These are phyloP conservation scores for Drosophila melanosoma DNA, from an alignment of 2,888 invertebrate species.

Conservation along the genomic window DNA sequence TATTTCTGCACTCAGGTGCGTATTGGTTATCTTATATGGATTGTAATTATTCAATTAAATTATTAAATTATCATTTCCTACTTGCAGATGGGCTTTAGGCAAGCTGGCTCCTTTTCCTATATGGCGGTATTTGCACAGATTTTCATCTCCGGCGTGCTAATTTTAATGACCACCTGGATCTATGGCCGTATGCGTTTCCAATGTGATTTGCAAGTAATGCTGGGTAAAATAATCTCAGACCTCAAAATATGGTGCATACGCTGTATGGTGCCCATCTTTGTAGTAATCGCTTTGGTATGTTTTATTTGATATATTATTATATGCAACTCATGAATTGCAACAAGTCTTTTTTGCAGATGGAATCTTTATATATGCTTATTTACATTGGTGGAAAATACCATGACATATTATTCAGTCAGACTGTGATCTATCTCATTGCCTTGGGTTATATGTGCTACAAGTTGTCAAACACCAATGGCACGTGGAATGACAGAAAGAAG, in stretches of 20 bases:
- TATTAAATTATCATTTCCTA: background rate
- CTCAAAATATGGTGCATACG: conserved; percentile 83
- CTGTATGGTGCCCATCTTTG: conserved; percentile 80
- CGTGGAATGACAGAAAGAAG: conserved; percentile 73
- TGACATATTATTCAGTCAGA: conserved; percentile 68
- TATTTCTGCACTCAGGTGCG: conserved; percentile 83
- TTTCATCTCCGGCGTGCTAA: conserved; percentile 89
- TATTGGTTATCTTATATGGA: background rate
- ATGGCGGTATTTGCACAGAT: conserved; percentile 78
- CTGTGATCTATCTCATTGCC: conserved; percentile 72
- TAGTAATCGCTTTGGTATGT: conserved; percentile 76
- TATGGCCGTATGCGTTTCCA: conserved; percentile 90
- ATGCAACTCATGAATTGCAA: background rate
- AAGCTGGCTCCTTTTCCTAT: conserved; percentile 74
- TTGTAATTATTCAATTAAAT: background rate
- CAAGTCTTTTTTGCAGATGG: conserved; percentile 27
- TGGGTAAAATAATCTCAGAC: conserved; percentile 87
- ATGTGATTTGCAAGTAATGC: conserved; percentile 90
- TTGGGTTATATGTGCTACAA: conserved; percentile 80
- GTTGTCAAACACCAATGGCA: conserved; percentile 76
- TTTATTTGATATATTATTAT: background rate
- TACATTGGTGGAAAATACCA: conserved; percentile 42
- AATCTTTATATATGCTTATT: conserved; percentile 38
- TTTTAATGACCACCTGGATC: conserved; percentile 92
- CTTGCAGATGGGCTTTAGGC: conserved; percentile 79